Evolutionary conservation across 2,888 invertebrate species (phyloP).

Genomic region (Rhogogaster chlorosoma): DNA sequence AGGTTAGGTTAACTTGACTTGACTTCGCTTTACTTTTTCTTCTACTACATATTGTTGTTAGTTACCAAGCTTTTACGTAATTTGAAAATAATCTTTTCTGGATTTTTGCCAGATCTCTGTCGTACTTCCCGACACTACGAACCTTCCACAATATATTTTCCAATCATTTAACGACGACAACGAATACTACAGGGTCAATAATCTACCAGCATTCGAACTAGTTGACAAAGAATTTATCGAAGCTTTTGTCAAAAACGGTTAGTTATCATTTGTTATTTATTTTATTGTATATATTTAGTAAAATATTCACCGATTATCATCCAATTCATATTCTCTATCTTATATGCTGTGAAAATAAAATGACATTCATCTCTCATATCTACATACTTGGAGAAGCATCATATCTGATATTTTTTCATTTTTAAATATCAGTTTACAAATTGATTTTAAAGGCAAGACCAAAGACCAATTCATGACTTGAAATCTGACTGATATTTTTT

Average conservation of each 20-base stretch:
- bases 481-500: neutral
- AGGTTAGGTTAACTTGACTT: conserved; percentile 6
- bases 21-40: conserved; percentile 23
- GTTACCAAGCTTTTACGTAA: conserved; percentile 62
- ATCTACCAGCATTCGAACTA: conserved; percentile 77
- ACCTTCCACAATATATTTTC: conserved; percentile 74
- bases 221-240: conserved; percentile 79
- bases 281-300: neutral
- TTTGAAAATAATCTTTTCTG: conserved; percentile 64
- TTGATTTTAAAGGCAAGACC: neutral
- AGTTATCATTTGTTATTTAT: neutral
- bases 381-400: too few relatives aligned
- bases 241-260: conserved; percentile 81
- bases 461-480: neutral
- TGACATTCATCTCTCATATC: neutral
- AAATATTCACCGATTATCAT: neutral
- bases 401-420: too few relatives aligned
- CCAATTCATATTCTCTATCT: neutral
- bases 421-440: too few relatives aligned
- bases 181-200: conserved; percentile 80
- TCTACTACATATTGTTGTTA: conserved; percentile 32
- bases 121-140: conserved; percentile 78
- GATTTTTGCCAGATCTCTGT: conserved; percentile 79
- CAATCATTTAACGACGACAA: conserved; percentile 77
- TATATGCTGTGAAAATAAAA: neutral